Evolutionary conservation across 2,797 vertebrate species (phyloP), one percentile per base, ranked within the genome.

Genomic region (Darevskia nairensis): DNA sequence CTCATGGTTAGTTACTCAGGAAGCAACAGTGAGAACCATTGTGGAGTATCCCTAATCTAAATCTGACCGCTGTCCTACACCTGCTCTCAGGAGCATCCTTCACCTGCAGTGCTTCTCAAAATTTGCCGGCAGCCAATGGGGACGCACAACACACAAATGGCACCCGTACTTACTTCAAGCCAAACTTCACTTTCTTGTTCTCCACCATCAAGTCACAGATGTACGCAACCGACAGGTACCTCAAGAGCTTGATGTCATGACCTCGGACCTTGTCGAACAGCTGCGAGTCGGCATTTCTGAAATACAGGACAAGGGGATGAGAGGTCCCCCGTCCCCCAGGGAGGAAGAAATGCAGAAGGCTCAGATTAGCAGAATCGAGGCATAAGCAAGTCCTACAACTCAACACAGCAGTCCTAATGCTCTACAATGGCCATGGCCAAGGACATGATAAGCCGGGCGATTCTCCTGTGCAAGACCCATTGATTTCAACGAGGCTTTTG

Each of bases 121-220:
- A 55, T 7, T 8, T 6, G 7, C 41, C n/a, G 3, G 19, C 25
- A 11, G 41, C 19, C 64, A 25, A 72, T 4, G 25, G n/a, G 27
- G 41, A 3, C 29, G 15, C 44, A 39, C 50, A 89, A 59, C 50
- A 89, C 82, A 71, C 13, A 50, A 3, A 74, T 61, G 29, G 91
- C 8, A 7, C 46, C 79, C 41, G 1, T 59, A 96, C 99, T 98
- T 96, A 99, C 99, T 99, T 99, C 88, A 99, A 96, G 94, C 99
- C 99, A 97, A 99, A 99, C 96, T 99, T 99, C 95, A 99, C 99
- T 96, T 99, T 99, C 97, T 99, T 99, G 96, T 99, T 99, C 95
- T 99, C 99, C 94, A 99, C 98, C 99, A 99, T 99, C 92, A 99
- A 97, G 96, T 99, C 99, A 95, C 99, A 99, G 97, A 99, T 99